Evolutionary conservation across 2,888 invertebrate species (phyloP).

Genomic region (Xanthorhoe designata): DNA sequence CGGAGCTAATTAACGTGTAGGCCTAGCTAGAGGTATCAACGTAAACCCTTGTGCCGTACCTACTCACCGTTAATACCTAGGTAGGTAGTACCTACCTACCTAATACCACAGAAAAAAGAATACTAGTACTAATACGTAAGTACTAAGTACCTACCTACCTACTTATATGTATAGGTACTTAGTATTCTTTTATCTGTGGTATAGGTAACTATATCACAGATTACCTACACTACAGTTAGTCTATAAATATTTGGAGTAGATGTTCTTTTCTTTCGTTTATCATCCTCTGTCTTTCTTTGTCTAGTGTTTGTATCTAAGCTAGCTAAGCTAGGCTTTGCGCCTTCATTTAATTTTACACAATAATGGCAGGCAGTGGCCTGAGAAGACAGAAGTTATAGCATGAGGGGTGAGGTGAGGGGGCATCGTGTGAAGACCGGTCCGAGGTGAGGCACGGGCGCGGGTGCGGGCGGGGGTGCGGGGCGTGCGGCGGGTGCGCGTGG

Average conservation of each 20-base stretch:
- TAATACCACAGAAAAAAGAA: no score
- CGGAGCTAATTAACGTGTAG: no score
- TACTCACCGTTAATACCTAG: background rate
- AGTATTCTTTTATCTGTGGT: no score
- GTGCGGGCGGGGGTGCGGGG: constrained; percentile 53
- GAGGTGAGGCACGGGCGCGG: constrained; percentile 57
- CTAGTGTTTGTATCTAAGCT: background rate
- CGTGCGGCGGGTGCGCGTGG: constrained; percentile 61
- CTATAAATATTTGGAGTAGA: no score
- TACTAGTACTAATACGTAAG: no score
- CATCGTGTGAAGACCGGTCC: constrained; percentile 77
- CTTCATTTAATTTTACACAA: constrained; percentile 30
- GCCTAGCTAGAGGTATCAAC: no score
- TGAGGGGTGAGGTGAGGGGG: constrained; percentile 61
- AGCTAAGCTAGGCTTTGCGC: constrained; percentile 11
- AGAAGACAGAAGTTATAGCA: constrained; percentile 64
- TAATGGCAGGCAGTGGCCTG: constrained; percentile 41
- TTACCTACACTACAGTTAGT: no score
- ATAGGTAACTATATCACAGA: no score
- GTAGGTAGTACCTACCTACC: background rate
- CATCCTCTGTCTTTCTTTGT: constrained; percentile 2
- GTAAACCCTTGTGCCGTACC: background rate
- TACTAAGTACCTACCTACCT: background rate
- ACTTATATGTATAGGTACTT: no score
- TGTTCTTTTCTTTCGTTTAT: background rate